Percentiles rank a stretch among this genome's conserved stretches.
Conservation (phyloP, 2,797 vertebrate genomes). For the Gymnocypris eckloni region DNA sequence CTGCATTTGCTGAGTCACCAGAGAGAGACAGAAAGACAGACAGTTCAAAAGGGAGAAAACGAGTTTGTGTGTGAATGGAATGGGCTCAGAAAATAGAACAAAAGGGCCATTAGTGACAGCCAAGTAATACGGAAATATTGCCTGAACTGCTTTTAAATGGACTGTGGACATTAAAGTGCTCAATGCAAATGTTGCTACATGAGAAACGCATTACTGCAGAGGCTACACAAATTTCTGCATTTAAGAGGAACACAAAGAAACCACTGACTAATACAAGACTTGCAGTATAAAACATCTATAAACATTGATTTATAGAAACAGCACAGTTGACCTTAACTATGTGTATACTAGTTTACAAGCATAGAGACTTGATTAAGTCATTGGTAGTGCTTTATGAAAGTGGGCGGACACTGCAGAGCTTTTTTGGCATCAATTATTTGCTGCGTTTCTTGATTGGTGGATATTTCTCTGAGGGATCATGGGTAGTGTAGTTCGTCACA, state of each 20-base stretch:
- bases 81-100: constrained; percentile 35
- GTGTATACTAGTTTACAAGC: not conserved
- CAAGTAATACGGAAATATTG: constrained; percentile 14
- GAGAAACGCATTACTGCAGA: constrained; percentile 10
- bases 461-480: not conserved
- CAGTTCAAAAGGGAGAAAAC: not conserved
- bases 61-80: constrained; percentile 16
- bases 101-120: constrained; percentile 34
- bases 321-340: not conserved
- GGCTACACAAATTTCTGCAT: constrained; percentile 2
- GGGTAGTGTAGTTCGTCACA: not conserved
- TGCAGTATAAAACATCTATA: not conserved
- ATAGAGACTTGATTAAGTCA: not conserved
- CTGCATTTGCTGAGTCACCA: constrained; percentile 54
- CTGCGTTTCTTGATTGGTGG: not conserved
- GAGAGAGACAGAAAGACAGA: constrained; percentile 20
- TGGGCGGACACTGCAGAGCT: not conserved
- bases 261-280: not conserved
- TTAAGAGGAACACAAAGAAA: constrained; percentile 11
- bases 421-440: not conserved
- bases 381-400: not conserved
- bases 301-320: not conserved
- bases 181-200: constrained; percentile 22
- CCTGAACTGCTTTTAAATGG: constrained; percentile 31
- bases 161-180: constrained; percentile 31